Base-by-base conservation (phyloP, 2,888 invertebrate species). In the Apantesis nais region DNA sequence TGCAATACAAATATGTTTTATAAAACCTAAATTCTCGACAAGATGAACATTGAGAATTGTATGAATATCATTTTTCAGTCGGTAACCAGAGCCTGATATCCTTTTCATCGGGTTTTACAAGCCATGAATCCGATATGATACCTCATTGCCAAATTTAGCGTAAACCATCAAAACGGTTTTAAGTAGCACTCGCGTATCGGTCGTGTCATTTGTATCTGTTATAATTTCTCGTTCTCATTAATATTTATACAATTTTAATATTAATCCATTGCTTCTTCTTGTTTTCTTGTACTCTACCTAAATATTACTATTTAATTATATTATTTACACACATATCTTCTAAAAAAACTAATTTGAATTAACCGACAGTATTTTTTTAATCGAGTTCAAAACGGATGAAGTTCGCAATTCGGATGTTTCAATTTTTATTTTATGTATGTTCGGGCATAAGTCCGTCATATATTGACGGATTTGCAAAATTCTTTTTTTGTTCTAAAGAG, bases 61-160 rank as follows among this genome's bases (percentile, higher is more conserved):
- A 80, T 72, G 71, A 66, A 75, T 76, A 78, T 76, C 62, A 82
- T 89, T 90, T 89, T 89, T 90, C 86, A 88, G 85, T 84, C 82
- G 74, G 75, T 78, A 75, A 77, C 83, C n/a, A 60, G 79, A 73
- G 77, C 76, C 76, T 77, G 80, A 75, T 77, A 79, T 82, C 85
- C 88, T 81, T 90, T 90, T 91, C 90, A 90, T 88, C 86, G 85
- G 79, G 87, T 87, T 90, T 90, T 91, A 90, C 91, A 90, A 90
- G 86, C 92, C 89, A 90, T 91, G 91, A 90, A 90, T 87, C 86
- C 89, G 88, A 89, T 89, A 86, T 86, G 88, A 86, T 92, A 92
- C 91, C 91, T 90, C 88, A 90, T 91, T 91, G 92, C 90, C 82
- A 92, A 92, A 92, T 93, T 92, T 90, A 92, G 88, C 92, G 92